phyloP scores from a whole-genome alignment of 2,113 vertebrate species.

The Nibea albiflora region DNA sequence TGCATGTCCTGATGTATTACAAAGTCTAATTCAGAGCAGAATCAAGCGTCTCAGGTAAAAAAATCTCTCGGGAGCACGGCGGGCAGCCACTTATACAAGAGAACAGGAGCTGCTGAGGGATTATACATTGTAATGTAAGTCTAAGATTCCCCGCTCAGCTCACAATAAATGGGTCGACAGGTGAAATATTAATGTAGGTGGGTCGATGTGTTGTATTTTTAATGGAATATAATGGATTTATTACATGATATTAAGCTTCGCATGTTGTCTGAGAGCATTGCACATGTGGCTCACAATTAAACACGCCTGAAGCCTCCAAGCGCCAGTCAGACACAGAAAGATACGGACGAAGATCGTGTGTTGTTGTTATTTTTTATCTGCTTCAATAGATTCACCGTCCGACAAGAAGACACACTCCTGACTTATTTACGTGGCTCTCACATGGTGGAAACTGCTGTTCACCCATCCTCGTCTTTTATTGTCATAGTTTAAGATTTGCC shows the following conservation, averaged over 20 bases:
- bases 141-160: conserved; percentile 43
- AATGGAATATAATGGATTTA: conserved; percentile 69
- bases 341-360: not conserved
- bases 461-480: conserved; percentile 23
- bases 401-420: conserved; percentile 38
- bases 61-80: conserved; percentile 23
- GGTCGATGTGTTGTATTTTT: conserved; percentile 69
- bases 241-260: conserved; percentile 53
- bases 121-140: conserved; percentile 57
- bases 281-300: conserved; percentile 7
- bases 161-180: conserved; percentile 67
- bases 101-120: conserved; percentile 37
- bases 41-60: conserved; percentile 12
- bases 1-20: conserved; percentile 44
- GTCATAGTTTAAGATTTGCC: conserved; percentile 31
- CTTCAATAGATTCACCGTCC: conserved; percentile 38
- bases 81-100: conserved; percentile 43
- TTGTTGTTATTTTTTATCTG: conserved; percentile 1
- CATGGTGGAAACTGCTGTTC: conserved; percentile 39
- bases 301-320: not conserved
- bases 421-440: conserved; percentile 63
- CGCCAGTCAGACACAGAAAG: not conserved
- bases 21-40: conserved; percentile 53
- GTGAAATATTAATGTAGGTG: conserved; percentile 76
- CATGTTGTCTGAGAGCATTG: conserved; percentile 23